phyloP scores from a whole-genome alignment of 2,113 vertebrate genomes.

The Bujurquina vittata region DNA sequence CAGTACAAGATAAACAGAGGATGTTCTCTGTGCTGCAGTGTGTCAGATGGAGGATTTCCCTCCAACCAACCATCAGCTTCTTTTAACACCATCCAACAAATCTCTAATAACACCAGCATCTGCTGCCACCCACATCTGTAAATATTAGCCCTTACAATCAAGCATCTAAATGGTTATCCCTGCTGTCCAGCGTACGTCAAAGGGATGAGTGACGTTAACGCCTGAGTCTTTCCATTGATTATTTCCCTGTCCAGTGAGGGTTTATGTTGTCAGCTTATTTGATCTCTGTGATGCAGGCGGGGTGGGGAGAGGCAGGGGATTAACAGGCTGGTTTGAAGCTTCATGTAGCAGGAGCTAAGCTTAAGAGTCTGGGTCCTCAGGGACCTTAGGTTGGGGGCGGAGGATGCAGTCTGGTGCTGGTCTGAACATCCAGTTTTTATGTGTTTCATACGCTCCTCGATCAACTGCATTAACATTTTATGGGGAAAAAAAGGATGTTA shows the following conservation, averaged over 20 bases:
- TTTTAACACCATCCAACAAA: constrained; percentile 29
- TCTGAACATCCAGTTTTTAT: background rate
- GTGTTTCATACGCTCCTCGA: background rate
- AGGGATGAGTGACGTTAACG: constrained; percentile 14
- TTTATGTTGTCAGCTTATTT: constrained; percentile 41
- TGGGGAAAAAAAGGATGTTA: background rate
- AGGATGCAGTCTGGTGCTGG: background rate
- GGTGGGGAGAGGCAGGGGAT: constrained; percentile 13
- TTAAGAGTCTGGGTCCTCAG: background rate
- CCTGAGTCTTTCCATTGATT: constrained; percentile 36
- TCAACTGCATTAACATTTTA: background rate
- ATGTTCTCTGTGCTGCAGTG: background rate
- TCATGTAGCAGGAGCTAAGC: background rate
- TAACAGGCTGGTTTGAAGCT: constrained; percentile 27
- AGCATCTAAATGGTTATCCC: background rate
- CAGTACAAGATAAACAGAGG: background rate
- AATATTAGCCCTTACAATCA: background rate
- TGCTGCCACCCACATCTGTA: constrained; percentile 14
- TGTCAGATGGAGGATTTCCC: constrained; percentile 12
- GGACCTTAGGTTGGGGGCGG: background rate
- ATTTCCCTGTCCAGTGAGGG: constrained; percentile 41
- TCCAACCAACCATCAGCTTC: constrained; percentile 8
- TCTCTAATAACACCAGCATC: constrained; percentile 31
- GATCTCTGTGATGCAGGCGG: constrained; percentile 3
- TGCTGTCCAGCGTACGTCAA: constrained; percentile 8